These are phyloP conservation scores for Urocynchramus pylzowi DNA, from an alignment of 2,113 vertebrate species.

Conservation along the genomic window DNA sequence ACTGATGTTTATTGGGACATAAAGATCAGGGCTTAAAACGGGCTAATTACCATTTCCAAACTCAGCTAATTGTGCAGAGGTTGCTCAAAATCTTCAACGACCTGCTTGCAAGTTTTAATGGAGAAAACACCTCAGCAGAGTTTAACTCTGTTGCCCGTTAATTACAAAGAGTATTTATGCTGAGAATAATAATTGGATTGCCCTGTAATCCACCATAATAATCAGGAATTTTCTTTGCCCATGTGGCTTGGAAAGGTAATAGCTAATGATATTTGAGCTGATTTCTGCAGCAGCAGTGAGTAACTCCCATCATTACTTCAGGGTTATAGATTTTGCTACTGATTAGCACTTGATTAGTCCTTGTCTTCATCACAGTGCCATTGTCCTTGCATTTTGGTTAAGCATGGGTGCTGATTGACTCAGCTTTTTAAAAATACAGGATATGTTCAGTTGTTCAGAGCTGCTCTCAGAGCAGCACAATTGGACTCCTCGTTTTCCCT, in stretches of 20 bases:
- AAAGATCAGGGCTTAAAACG: background rate
- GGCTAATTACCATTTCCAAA: background rate
- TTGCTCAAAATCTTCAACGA: background rate
- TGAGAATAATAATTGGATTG: background rate
- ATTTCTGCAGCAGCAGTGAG: background rate
- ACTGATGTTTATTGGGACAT: background rate
- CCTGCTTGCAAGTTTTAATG: background rate
- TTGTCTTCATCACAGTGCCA: background rate
- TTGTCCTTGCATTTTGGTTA: background rate
- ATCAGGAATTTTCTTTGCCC: background rate
- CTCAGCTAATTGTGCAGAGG: background rate
- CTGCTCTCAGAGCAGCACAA: background rate
- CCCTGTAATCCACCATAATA: slow-evolving; percentile 1
- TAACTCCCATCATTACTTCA: background rate
- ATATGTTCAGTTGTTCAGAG: background rate
- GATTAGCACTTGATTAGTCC: background rate
- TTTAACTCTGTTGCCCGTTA: background rate
- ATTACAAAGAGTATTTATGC: background rate
- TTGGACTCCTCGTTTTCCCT: background rate
- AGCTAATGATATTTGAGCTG: background rate
- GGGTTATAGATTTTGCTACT: background rate
- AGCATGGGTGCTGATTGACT: background rate
- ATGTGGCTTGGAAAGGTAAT: background rate
- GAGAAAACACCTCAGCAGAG: background rate
- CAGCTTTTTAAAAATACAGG: background rate